phyloP scores from a whole-genome alignment of 2,113 vertebrate species.

The Alligator mississippiensis region DNA sequence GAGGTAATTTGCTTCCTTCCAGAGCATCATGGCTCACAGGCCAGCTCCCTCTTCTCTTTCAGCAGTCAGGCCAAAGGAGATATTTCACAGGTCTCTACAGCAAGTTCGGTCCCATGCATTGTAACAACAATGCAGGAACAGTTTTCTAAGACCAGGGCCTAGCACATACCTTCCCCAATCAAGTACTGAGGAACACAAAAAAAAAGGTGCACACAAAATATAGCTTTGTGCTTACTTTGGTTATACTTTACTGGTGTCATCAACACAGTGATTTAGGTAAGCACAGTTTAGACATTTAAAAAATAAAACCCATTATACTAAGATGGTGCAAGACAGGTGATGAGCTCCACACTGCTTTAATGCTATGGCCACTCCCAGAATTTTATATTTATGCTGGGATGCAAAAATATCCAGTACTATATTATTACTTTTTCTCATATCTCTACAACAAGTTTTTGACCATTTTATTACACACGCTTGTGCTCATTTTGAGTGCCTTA shows the following conservation, averaged over 20 bases:
- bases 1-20: not conserved
- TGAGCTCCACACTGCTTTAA: not conserved
- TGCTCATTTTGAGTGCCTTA: no score
- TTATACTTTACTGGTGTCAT: not conserved
- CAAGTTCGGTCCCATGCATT: accelerated
- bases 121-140: not conserved
- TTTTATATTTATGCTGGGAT: not conserved
- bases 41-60: not conserved
- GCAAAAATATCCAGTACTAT: not conserved
- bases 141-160: not conserved
- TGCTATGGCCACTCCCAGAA: no score
- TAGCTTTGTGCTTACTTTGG: not conserved
- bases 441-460: no score
- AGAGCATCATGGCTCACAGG: not conserved
- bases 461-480: not conserved
- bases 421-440: no score
- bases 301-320: not conserved
- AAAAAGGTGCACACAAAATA: not conserved
- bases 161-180: not conserved
- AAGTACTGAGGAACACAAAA: not conserved
- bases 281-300: not conserved
- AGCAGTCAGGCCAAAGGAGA: not conserved
- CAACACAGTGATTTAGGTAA: not conserved
- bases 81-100: not conserved
- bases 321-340: not conserved